Conservation (phyloP, 2,113 vertebrate species). For the Chionomys nivalis region DNA sequence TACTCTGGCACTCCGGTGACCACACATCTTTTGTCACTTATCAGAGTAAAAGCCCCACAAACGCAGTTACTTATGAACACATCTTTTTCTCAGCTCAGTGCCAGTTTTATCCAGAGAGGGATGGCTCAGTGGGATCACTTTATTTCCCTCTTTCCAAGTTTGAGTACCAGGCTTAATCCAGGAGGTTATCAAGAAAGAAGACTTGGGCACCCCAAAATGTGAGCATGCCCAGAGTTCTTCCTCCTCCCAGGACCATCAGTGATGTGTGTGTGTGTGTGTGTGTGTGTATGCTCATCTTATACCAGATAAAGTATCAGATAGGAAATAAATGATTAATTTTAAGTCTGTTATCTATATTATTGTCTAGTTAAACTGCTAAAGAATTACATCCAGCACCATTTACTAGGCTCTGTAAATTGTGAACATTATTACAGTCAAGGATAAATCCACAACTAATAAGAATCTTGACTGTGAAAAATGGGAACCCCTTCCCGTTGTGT, state of each 20-base stretch:
- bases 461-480: neutral
- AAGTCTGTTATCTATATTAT: neutral
- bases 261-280: too few relatives aligned
- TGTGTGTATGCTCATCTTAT: neutral
- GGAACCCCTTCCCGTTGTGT: neutral
- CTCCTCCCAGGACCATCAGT: neutral
- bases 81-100: rapidly evolving
- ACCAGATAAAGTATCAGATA: neutral
- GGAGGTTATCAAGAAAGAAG: rapidly evolving
- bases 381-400: rapidly evolving
- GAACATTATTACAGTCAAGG: neutral
- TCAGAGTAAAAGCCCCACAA: rapidly evolving
- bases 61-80: rapidly evolving
- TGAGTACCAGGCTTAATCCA: neutral
- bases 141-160: neutral
- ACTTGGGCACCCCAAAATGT: rapidly evolving
- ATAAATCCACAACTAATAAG: neutral
- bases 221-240: neutral
- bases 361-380: rapidly evolving
- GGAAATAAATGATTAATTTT: neutral
- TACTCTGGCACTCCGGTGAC: rapidly evolving
- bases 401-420: neutral
- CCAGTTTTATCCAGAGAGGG: rapidly evolving
- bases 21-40: neutral
- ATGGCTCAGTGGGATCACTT: rapidly evolving